Percentiles rank a stretch among this genome's conserved stretches.
Evolutionary conservation across 1,140 invertebrate species (phyloP).

Genomic region (Sarcophaga bullata): DNA sequence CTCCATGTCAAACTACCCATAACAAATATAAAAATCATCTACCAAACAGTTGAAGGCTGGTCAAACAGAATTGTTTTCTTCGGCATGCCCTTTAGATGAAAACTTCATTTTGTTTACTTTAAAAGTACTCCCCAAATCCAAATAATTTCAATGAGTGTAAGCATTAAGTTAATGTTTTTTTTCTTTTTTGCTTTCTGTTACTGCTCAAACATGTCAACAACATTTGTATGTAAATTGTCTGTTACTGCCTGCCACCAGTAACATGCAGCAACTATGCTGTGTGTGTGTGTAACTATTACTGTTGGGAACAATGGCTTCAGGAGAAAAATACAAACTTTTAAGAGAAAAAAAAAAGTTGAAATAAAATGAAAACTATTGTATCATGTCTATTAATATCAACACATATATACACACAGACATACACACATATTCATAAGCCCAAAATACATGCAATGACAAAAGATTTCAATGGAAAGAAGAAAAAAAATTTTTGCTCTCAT

Average conservation of each 20-base stretch:
- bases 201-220: conserved; percentile 18
- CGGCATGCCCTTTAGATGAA: too few species aligned
- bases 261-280: background rate
- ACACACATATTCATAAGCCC: background rate
- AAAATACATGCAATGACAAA: background rate
- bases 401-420: background rate
- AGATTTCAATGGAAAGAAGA: background rate
- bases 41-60: too few species aligned
- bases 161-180: background rate
- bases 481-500: background rate
- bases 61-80: too few species aligned
- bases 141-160: background rate
- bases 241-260: background rate
- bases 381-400: background rate
- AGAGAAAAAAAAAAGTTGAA: background rate
- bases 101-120: too few species aligned
- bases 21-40: too few species aligned
- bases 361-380: background rate
- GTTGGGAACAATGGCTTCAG: background rate
- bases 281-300: too few species aligned
- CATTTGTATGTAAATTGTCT: background rate
- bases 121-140: too few species aligned
- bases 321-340: background rate
- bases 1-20: too few species aligned
- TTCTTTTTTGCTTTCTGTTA: background rate